Conservation (phyloP, 2,888 invertebrate species). For the Phymatocera aterrima region DNA sequence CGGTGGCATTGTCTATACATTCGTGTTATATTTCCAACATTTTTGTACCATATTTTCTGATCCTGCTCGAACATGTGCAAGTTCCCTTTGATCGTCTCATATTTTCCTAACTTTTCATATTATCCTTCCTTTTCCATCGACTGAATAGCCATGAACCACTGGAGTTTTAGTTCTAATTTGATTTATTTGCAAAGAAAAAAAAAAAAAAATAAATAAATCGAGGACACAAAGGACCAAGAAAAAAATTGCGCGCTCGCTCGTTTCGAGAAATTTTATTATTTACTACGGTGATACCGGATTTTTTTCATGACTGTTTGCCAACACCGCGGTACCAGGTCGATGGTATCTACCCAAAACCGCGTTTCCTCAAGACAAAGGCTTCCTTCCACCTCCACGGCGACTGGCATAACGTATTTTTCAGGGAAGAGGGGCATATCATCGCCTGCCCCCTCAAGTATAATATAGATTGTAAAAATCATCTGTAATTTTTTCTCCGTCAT, state of each 20-base stretch:
- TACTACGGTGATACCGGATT: not conserved
- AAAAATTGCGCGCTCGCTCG: not conserved
- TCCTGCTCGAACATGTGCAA: too few relatives aligned
- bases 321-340: not conserved
- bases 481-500: too few relatives aligned
- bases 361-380: slow-evolving; percentile 27
- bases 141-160: too few relatives aligned
- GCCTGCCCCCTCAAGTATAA: not conserved
- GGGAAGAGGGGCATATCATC: not conserved
- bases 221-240: too few relatives aligned
- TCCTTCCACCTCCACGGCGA: slow-evolving; percentile 8
- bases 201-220: not conserved
- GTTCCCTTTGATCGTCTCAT: too few relatives aligned
- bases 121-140: too few relatives aligned
- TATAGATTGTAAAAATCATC: too few relatives aligned
- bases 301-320: not conserved
- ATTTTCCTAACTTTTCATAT: too few relatives aligned
- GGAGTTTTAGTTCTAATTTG: too few relatives aligned
- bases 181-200: not conserved
- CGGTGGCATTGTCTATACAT: too few relatives aligned
- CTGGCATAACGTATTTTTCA: slow-evolving; percentile 29
- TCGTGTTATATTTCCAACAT: too few relatives aligned
- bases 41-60: too few relatives aligned
- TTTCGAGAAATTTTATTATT: not conserved
- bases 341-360: not conserved